Evolutionary conservation across 2,113 vertebrate genomes (phyloP).

Genomic region (Sylvilagus bachmani): DNA sequence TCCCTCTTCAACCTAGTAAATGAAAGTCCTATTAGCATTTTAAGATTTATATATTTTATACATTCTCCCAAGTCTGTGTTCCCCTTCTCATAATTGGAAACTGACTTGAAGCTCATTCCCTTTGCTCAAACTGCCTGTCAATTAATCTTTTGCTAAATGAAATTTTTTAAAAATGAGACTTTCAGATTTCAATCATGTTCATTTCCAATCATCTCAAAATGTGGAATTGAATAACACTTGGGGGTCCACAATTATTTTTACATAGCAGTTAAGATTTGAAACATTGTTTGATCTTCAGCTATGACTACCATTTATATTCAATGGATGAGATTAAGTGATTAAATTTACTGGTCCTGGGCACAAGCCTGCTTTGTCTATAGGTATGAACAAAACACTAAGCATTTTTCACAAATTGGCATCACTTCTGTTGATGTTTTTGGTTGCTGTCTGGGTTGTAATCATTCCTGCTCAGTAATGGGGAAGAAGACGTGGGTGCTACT

Average conservation of each 20-base stretch:
- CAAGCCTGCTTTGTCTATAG: slow-evolving; percentile 48
- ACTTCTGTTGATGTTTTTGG: background rate
- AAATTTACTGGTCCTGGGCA: slow-evolving; percentile 45
- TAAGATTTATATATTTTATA: slow-evolving; percentile 73
- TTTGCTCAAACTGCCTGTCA: slow-evolving; percentile 77
- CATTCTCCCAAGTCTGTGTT: slow-evolving; percentile 64
- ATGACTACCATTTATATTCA: slow-evolving; percentile 41
- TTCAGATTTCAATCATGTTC: slow-evolving; percentile 79
- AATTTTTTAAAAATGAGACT: slow-evolving; percentile 74
- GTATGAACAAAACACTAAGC: slow-evolving; percentile 47
- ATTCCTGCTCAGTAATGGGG: background rate
- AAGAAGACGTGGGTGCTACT: background rate
- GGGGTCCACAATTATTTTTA: slow-evolving; percentile 52
- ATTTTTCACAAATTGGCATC: slow-evolving; percentile 3
- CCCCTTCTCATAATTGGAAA: slow-evolving; percentile 76
- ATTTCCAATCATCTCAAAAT: slow-evolving; percentile 76
- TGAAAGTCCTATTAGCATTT: slow-evolving; percentile 75
- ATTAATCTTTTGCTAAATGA: slow-evolving; percentile 77
- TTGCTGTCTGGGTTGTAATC: background rate
- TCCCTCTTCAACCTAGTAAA: slow-evolving; percentile 72
- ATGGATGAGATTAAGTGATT: slow-evolving; percentile 37
- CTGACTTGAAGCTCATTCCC: slow-evolving; percentile 68
- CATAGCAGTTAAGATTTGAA: slow-evolving; percentile 67
- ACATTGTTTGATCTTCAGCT: slow-evolving; percentile 44
- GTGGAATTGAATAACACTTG: slow-evolving; percentile 61